phyloP scores from a whole-genome alignment of 2,113 vertebrate genomes.

The Pao palembangensis region DNA sequence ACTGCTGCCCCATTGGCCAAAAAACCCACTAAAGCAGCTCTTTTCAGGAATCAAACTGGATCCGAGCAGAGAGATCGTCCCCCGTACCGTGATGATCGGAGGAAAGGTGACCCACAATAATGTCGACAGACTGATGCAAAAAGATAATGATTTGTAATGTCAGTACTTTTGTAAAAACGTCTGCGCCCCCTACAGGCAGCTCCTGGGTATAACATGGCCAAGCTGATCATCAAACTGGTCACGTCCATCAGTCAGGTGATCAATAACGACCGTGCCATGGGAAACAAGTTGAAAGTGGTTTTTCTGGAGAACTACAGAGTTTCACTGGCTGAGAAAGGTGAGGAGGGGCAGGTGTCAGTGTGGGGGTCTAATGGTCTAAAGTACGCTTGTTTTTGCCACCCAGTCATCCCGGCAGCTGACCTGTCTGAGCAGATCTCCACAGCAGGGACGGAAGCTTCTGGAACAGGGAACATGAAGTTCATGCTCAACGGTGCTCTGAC shows the following conservation, averaged over 20 bases:
- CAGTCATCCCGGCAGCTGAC: slow-evolving; percentile 95
- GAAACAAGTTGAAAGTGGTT: slow-evolving; percentile 90
- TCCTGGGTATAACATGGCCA: slow-evolving; percentile 96
- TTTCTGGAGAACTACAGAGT: slow-evolving; percentile 97
- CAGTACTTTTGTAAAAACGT: too few species aligned
- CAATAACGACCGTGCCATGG: slow-evolving; percentile 86
- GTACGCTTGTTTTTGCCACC: background rate
- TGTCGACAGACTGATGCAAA: background rate
- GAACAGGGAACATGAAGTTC: slow-evolving; percentile 99
- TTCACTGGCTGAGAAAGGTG: slow-evolving; percentile 96
- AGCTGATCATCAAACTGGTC: slow-evolving; percentile 94
- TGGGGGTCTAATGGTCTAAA: background rate
- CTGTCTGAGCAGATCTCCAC: slow-evolving; percentile 98
- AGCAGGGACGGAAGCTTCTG: slow-evolving; percentile 91
- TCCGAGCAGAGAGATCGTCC: slow-evolving; percentile 81
- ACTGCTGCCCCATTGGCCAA: too few species aligned
- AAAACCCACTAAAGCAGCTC: too few species aligned
- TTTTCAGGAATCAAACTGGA: slow-evolving; percentile 85
- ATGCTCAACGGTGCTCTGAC: slow-evolving; percentile 97
- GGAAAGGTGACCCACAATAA: slow-evolving; percentile 80
- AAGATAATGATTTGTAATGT: too few species aligned
- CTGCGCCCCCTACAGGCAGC: slow-evolving; percentile 81
- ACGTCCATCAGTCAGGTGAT: slow-evolving; percentile 87
- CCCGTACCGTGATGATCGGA: slow-evolving; percentile 92
- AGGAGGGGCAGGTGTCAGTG: background rate